Evolutionary conservation across 1,140 invertebrate species (phyloP).

Genomic region (Yoshiicerus persimilis): DNA sequence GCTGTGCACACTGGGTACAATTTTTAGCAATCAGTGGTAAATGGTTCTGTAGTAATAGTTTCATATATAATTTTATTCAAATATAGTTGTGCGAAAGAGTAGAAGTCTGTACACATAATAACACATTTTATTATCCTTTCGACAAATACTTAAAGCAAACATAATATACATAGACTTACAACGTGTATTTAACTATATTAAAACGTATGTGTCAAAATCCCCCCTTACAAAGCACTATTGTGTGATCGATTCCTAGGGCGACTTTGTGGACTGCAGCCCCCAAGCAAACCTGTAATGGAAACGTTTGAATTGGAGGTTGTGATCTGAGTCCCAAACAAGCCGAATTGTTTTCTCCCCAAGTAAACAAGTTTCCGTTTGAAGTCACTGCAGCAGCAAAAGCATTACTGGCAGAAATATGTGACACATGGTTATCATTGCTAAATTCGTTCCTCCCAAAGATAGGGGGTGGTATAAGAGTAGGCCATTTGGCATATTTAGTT

Average conservation of each 20-base stretch:
- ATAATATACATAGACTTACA: no score
- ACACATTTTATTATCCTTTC: no score
- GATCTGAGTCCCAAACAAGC: conserved; percentile 78
- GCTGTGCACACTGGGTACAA: no score
- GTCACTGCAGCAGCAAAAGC: conserved; percentile 79
- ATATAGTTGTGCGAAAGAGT: no score
- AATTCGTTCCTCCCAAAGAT: conserved; percentile 86
- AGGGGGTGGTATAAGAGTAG: conserved; percentile 71
- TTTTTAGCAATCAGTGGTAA: no score
- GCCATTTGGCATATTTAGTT: conserved; percentile 64
- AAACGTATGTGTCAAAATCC: conserved; percentile 28
- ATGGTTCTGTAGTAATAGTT: no score
- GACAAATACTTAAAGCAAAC: no score
- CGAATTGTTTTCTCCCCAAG: conserved; percentile 84
- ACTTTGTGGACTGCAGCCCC: conserved; percentile 72
- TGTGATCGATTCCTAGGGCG: conserved; percentile 82
- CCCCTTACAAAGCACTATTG: conserved; percentile 69
- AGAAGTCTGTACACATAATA: no score
- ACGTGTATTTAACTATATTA: no score
- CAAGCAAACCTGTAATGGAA: conserved; percentile 79
- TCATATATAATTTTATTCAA: no score
- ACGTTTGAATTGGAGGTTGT: conserved; percentile 64
- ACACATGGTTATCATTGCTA: conserved; percentile 67
- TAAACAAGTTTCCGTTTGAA: conserved; percentile 76
- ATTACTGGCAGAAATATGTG: conserved; percentile 70